A percentile compares a stretch with the other conserved stretches of the same genome.
These are phyloP conservation scores for Bombyx mori DNA, from an alignment of 1,140 invertebrate genomes.

Conservation along the genomic window ASM3026992v2 NC_085131.1:11284501-11285000, in stretches of 20 bases:
- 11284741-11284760: conserved; percentile 72
- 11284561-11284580: conserved; percentile 79
- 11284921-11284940: conserved; percentile 18
- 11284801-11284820: conserved; percentile 71
- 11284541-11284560: conserved; percentile 85
- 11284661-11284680: conserved; percentile 87
- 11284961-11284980: conserved; percentile 29
- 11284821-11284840: conserved; percentile 65
- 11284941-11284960: conserved; percentile 14
- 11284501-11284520: conserved; percentile 63
- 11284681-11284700: conserved; percentile 74
- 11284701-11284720: conserved; percentile 65
- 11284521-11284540: conserved; percentile 71
- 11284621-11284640: conserved; percentile 74
- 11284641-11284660: conserved; percentile 78
- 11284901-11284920: conserved; percentile 11
- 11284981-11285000: conserved; percentile 60
- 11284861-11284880: conserved; percentile 40
- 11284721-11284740: conserved; percentile 72
- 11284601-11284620: conserved; percentile 78
- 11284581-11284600: conserved; percentile 77
- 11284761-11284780: conserved; percentile 69
- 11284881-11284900: conserved; percentile 29
- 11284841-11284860: conserved; percentile 53
- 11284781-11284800: conserved; percentile 66